Percentiles rank a stretch among this genome's conserved stretches.
phyloP scores from a whole-genome alignment of 2,888 invertebrate species.

The Prenolepis imparis region DNA sequence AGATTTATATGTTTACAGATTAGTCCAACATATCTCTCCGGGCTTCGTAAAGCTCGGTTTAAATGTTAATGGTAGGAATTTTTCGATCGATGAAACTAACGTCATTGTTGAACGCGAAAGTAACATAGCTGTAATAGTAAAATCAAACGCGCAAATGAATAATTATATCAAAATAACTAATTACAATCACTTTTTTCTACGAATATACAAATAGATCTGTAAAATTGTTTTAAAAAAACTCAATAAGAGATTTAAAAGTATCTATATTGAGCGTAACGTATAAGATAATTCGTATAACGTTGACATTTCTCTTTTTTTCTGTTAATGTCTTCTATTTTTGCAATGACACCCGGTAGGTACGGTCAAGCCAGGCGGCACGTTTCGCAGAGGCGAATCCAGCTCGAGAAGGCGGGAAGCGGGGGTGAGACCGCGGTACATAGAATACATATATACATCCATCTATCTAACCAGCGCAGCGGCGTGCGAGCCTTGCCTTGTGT shows the following conservation, averaged over 20 bases:
- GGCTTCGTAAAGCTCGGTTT: background rate
- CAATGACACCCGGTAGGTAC: constrained; percentile 68
- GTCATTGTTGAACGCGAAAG: constrained; percentile 1
- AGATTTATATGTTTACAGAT: constrained; percentile 30
- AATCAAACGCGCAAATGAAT: too few species aligned
- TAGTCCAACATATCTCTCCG: constrained; percentile 10
- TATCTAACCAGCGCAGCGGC: constrained; percentile 68
- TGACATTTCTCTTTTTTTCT: background rate
- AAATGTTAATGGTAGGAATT: constrained; percentile 16
- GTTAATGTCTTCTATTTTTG: background rate
- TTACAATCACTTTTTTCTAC: background rate
- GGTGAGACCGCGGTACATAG: constrained; percentile 59
- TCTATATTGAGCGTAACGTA: background rate
- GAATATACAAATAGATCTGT: background rate
- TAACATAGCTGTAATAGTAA: constrained; percentile 1
- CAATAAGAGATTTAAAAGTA: background rate
- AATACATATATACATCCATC: constrained; percentile 51
- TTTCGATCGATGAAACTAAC: constrained; percentile 26
- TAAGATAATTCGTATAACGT: background rate
- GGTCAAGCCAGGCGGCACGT: constrained; percentile 73
- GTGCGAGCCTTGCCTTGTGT: constrained; percentile 67
- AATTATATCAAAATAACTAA: background rate
- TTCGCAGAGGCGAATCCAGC: constrained; percentile 73
- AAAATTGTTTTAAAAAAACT: background rate
- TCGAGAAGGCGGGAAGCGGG: constrained; percentile 40